Base-by-base conservation (phyloP, 2,888 invertebrate species). In the Halocaridina rubra region DNA sequence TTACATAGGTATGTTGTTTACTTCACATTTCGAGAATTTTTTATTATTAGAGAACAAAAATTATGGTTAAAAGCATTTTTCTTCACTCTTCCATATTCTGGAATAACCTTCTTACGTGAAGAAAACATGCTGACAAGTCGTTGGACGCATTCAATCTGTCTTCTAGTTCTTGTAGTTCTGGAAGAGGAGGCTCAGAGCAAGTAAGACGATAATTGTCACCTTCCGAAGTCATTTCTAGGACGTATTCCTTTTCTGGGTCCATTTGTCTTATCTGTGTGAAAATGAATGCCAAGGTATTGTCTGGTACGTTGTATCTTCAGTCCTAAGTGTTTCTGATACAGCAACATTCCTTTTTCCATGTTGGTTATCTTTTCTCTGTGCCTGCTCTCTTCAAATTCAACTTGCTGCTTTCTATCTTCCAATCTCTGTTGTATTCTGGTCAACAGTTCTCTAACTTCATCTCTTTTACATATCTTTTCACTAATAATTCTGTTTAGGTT, bases 211-310 rank as follows among this genome's bases (percentile, higher is more conserved):
- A 79, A 8, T 85, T 67, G 29, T 80, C 71, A 4, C 30, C 75
- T 5, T 69, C 74, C 5, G 80, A 39, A 7, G 69, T 61, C 59
- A 85, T 33, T 10, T 76, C 76, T 59, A 85, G 32, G 39, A 80
- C 24, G 61, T 71, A 85, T 24, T 72, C 80, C 4, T 57, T 39
- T 2, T 67, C 39, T 0, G 80, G 85, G 24, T 80, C 33, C 4
- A 61, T 39, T 27, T 69, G 80, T 85, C 53, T 2, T 4, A 81
- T 76, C 76, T 81, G 81, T 16, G 76, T 81, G 53, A 81, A 81
- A 27, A 53, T 61, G 30, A 81, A 67, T 64, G 76, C 29, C 1
- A 81, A 33, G 2, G 69, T 76, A 67, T 46, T 57, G 64, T 24
- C 27, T 27, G 0, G 75, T 46, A 13, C 81, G 64, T 22, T 61